Evolutionary conservation across 2,888 invertebrate genomes (phyloP), one percentile per base, ranked within the genome.

Genomic region (Diogma glabrata): DNA sequence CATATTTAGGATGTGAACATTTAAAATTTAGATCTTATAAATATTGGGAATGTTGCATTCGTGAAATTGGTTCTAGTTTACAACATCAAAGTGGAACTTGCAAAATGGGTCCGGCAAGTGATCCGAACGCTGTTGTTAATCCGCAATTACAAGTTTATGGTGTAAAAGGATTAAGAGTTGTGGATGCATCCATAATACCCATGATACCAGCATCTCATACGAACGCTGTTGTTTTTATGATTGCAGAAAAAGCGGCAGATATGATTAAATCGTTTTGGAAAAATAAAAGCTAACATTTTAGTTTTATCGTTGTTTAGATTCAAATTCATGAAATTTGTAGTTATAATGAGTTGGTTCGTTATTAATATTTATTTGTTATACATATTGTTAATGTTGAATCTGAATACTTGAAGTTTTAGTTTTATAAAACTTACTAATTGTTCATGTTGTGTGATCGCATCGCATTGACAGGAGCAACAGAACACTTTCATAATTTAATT

Each of bases 31-130:
- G 75, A 52, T 78, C 79, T 3, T 81, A 86, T 57, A 66, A 72
- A 10, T 87, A 88, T 63, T 87, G 86, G 86, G 74, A 75, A 49
- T 89, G 88, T 61, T 80, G 81, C 40, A 75, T 84, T 19, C 76
- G 81, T 56, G 78, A 80, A 55, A 76, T 83, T 16, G 81, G 83
- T 6, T 79, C 82, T 51, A 84, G 82, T 46, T 67, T 87, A 56
- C 84, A 84, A 54, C 84, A 84, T 63, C 81, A 82, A 43, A 22
- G 43, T 43, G 76, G 81, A 2, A 83, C 83, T 1, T 81, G 82
- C 57, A 81, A 79, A 64, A 83, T 84, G 82, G 83, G 82, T 1
- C 76, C 78, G 0, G 46, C 59, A 0, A 60, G 65, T 1, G 82
- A 83, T 60, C 64, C 72, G 0, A 68, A 72, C 0, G 77, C 81